Base-by-base conservation (phyloP, 2,888 invertebrate species). In the Phaedon cochleariae region DNA sequence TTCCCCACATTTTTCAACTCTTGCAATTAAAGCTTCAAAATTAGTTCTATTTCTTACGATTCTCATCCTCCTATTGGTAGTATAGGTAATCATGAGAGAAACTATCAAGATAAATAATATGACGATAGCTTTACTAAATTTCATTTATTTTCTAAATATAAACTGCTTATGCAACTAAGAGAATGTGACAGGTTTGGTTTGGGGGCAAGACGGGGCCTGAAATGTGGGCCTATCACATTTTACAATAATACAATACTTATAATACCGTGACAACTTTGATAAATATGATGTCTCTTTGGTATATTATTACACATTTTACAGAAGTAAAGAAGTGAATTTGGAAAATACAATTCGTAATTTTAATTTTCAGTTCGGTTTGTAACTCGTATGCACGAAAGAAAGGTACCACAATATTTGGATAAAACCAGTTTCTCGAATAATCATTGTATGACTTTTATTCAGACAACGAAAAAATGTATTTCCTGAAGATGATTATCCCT, bases 201-300 rank as follows among this genome's bases (percentile, higher is more conserved):
- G 76, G 75, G 79, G 80, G 80, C 80, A 82, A 81, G 80, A 81
- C 73, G 80, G 82, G 82, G 81, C 82, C 82, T 80, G 80, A 80
- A 79, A 76, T 77, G 76, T 79, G 80, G 83, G 84, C 84, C 84
- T 84, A 84, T 84, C 84, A 84, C 84, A 84, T 83, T 83, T 81
- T 82, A 81, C 81, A 82, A 81, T 80, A 64, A 64, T 64, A 82
- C 77, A 82, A 81, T 82, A 82, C 82, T 82, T 82, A 82, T 78
- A 76, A 76, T 73, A 75, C 74, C 75, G 67, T 73, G 73, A 75
- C 75, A 71, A 70, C 72, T 68, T 71, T 74, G 67, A 67, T 82
- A 81, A 81, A 77, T 80, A 76, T 76, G 79, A 81, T 78, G 80
- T 78, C 77, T 83, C 83, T 84, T 84, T 84, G 83, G 83, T 84